phyloP scores from a whole-genome alignment of 2,113 vertebrate species.

The Neogobius melanostomus region DNA sequence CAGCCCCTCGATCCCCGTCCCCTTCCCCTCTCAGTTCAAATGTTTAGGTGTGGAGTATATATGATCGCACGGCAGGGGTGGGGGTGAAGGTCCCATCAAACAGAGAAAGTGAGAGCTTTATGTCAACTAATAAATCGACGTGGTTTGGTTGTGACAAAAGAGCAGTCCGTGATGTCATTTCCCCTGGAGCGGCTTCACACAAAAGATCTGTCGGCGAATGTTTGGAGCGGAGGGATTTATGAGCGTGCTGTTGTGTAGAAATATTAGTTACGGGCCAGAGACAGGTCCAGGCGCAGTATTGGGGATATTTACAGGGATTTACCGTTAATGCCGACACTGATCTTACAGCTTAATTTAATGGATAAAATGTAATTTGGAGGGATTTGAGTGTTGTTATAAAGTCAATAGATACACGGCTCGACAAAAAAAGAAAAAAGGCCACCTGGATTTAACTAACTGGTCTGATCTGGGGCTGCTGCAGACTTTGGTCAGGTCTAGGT shows the following conservation, averaged over 20 bases:
- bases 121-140: conserved; percentile 50
- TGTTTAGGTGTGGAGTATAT: conserved; percentile 53
- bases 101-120: conserved; percentile 40
- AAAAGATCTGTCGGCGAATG: conserved; percentile 33
- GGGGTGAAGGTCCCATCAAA: conserved; percentile 34
- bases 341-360: conserved; percentile 12
- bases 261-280: conserved; percentile 17
- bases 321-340: neutral
- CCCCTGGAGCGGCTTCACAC: conserved; percentile 37
- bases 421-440: too few relatives aligned
- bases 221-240: conserved; percentile 41
- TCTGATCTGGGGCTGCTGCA: too few relatives aligned
- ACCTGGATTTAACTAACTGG: too few relatives aligned
- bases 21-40: conserved; percentile 39
- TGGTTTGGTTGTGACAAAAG: conserved; percentile 27
- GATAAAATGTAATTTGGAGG: conserved; percentile 4
- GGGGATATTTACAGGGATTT: conserved; percentile 39
- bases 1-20: conserved; percentile 32
- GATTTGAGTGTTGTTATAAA: neutral
- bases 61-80: conserved; percentile 43
- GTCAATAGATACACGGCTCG: neutral
- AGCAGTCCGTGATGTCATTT: conserved; percentile 48
- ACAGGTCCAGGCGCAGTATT: conserved; percentile 18
- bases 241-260: conserved; percentile 23
- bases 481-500: too few relatives aligned